Evolutionary conservation across 2,888 invertebrate genomes (phyloP), one percentile per base, ranked within the genome.

Genomic region (Hoplodrina ambigua): DNA sequence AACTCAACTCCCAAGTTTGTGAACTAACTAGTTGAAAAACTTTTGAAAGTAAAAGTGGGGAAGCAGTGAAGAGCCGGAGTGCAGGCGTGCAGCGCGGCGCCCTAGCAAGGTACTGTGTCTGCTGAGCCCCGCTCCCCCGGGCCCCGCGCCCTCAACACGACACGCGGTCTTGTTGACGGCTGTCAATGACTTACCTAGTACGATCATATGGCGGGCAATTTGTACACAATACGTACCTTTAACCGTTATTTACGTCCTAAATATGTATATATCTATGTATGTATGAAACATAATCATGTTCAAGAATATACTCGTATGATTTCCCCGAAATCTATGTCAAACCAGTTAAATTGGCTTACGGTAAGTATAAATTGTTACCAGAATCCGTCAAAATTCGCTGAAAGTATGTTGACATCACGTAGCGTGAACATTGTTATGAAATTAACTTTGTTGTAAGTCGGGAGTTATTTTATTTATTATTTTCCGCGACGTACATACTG

Each of bases 91-190:
- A 90, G 90, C 89, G 86, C 92, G 87, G 89, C 90, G 88, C 89
- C 91, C 91, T 88, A 88, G 91, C 88, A 93, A 94, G 94, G 94
- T 94, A 94, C 93, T 90, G 92, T 90, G 86, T 84, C 83, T 83
- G 84, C 78, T 3, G 81, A 37, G 82, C 86, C 84, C 78, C 88
- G 81, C 87, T 82, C 81, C 86, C 84, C 86, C 81, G 85, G 86
- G 88, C 87, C 87, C 86, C 88, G 90, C 87, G 87, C 41, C 89
- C 85, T 83, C 81, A 82, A 87, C 89, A 90, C 89, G 90, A 88
- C 84, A 81, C 84, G 80, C 86, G 62, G 70, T 78, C 55, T 46
- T 77, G 70, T 77, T 77, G 72, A 77, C 77, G 72, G 25, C 72
- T 84, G 77, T 80, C 75, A 75, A 74, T 82, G 63, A 72, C 67